Percentiles rank a stretch among this genome's conserved stretches.
Evolutionary conservation across 1,140 invertebrate species (phyloP).

Genomic region (Cotesia glomerata): DNA sequence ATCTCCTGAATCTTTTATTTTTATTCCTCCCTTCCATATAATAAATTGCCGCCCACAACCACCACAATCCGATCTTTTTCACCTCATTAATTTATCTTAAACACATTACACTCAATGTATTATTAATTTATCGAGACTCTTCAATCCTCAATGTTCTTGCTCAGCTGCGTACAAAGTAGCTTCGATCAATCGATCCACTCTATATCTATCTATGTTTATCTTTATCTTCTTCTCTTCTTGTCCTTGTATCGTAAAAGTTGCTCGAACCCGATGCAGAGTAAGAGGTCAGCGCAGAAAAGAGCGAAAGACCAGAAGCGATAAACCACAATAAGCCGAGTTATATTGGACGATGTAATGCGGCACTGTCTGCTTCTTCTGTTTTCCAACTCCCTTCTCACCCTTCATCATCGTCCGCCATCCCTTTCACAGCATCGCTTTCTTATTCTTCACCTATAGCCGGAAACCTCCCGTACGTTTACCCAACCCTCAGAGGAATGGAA

Average conservation of each 20-base stretch:
- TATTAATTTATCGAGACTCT: too few species aligned
- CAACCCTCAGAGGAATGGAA: constrained; percentile 40
- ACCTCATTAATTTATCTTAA: too few species aligned
- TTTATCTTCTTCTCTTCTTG: neutral
- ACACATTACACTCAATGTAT: too few species aligned
- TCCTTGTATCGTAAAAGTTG: neutral
- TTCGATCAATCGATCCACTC: constrained; percentile 12
- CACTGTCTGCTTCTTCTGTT: constrained; percentile 45
- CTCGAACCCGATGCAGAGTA: neutral
- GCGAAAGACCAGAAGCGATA: constrained; percentile 50
- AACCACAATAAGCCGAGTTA: constrained; percentile 55
- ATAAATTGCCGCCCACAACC: neutral
- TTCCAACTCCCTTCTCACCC: neutral
- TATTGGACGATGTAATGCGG: constrained; percentile 53
- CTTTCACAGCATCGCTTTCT: neutral
- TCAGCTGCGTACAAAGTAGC: neutral
- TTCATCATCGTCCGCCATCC: neutral
- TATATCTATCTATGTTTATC: neutral
- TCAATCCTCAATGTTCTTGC: neutral
- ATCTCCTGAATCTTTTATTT: too few species aligned
- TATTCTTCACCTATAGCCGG: constrained; percentile 6
- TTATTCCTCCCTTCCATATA: neutral
- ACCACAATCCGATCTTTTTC: too few species aligned
- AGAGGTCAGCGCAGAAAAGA: constrained; percentile 22
- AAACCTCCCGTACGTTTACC: constrained; percentile 14